Percentiles rank a stretch among this genome's conserved stretches.
These are phyloP conservation scores for Dolichoris vasculosae DNA, from an alignment of 1,140 invertebrate species.

Conservation along the genomic window DNA sequence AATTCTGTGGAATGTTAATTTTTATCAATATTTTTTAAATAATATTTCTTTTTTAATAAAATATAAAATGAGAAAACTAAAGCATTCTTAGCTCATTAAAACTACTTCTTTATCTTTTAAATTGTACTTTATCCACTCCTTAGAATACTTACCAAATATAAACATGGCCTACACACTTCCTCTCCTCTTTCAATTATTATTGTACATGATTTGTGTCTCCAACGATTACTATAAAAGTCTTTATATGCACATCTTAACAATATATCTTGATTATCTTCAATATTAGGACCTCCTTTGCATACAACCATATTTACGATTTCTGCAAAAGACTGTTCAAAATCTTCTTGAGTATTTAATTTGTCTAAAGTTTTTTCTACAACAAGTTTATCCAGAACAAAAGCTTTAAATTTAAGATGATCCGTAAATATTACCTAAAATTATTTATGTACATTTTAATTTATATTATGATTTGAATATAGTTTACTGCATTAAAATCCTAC, in stretches of 20 bases:
- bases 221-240: slow-evolving; percentile 53
- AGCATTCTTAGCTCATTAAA: slow-evolving; percentile 12
- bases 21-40: slow-evolving; percentile 35
- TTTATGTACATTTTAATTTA: neutral
- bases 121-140: slow-evolving; percentile 53
- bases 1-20: slow-evolving; percentile 44
- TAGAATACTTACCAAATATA: slow-evolving; percentile 52
- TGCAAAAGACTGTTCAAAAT: slow-evolving; percentile 53
- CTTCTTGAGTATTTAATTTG: slow-evolving; percentile 51
- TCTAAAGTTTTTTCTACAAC: slow-evolving; percentile 53
- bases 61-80: slow-evolving; percentile 25
- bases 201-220: slow-evolving; percentile 53
- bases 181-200: slow-evolving; percentile 51
- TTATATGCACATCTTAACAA: slow-evolving; percentile 49
- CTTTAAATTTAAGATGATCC: slow-evolving; percentile 50
- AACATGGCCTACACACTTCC: slow-evolving; percentile 51
- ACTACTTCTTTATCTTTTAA: slow-evolving; percentile 41
- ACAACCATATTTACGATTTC: slow-evolving; percentile 42
- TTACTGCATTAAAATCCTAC: neutral
- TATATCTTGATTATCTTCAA: slow-evolving; percentile 52
- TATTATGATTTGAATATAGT: neutral
- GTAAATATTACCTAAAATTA: slow-evolving; percentile 46
- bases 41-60: slow-evolving; percentile 28
- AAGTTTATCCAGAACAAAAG: slow-evolving; percentile 52
- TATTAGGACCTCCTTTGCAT: slow-evolving; percentile 47